A percentile compares a stretch with the other conserved stretches of the same genome.
Conservation (phyloP, 2,888 invertebrate genomes). For the Harpagoxenus sublaevis region DNA sequence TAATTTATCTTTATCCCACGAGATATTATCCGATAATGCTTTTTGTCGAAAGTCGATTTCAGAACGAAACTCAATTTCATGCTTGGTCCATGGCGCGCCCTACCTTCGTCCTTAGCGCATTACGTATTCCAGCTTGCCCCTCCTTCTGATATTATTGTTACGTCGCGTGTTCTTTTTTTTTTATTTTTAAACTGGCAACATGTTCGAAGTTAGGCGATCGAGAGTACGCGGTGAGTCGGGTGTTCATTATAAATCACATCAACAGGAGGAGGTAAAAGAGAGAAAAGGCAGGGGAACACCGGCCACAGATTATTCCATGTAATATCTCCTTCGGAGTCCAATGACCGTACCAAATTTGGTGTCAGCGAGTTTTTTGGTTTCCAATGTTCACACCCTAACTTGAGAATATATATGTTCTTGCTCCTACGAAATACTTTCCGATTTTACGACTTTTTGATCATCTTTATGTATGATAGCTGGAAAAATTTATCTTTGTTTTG, state of each 20-base stretch:
- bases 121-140: slow-evolving; percentile 71
- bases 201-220: slow-evolving; percentile 75
- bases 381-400: neutral
- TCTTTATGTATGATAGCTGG: neutral
- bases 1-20: slow-evolving; percentile 51
- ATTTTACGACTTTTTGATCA: neutral
- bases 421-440: neutral
- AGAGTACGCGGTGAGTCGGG: slow-evolving; percentile 81
- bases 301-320: slow-evolving; percentile 84
- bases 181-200: slow-evolving; percentile 61
- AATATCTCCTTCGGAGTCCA: slow-evolving; percentile 77
- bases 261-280: slow-evolving; percentile 73
- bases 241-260: slow-evolving; percentile 85
- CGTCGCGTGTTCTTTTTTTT: slow-evolving; percentile 53
- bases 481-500: neutral
- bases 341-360: slow-evolving; percentile 67
- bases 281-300: slow-evolving; percentile 68
- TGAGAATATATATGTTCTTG: neutral
- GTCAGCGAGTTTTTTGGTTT: neutral
- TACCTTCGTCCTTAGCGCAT: slow-evolving; percentile 71
- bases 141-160: slow-evolving; percentile 74
- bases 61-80: slow-evolving; percentile 73
- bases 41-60: slow-evolving; percentile 71
- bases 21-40: slow-evolving; percentile 39
- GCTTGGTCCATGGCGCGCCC: slow-evolving; percentile 63